Conservation (phyloP, 2,113 vertebrate genomes). For the Cricetomys ansorgei region DNA sequence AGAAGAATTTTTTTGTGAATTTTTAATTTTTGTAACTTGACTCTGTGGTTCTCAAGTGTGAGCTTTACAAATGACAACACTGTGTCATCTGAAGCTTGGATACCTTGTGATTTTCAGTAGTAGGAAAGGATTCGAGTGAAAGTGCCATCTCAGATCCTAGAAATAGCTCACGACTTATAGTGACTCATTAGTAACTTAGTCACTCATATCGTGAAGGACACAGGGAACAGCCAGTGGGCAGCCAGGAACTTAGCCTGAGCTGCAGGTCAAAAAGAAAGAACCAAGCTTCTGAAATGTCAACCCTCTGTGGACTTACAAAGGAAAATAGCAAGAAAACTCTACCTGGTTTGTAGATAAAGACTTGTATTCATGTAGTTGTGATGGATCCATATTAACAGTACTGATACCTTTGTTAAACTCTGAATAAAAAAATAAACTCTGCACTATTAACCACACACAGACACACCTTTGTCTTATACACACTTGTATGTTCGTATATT, state of each 20-base stretch:
- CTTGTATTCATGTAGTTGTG: background rate
- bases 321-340: background rate
- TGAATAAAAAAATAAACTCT: slow-evolving; percentile 15
- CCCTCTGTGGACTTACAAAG: background rate
- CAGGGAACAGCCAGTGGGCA: background rate
- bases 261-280: background rate
- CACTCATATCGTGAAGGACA: too few species aligned
- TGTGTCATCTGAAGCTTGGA: too few species aligned
- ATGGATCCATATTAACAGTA: background rate
- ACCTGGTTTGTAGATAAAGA: background rate
- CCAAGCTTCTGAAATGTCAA: background rate
- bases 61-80: background rate
- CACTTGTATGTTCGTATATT: background rate
- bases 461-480: background rate
- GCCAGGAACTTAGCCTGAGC: background rate
- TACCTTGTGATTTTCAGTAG: background rate
- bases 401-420: background rate
- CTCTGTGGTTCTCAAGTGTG: background rate
- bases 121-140: background rate
- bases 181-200: too few species aligned
- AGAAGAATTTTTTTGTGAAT: background rate
- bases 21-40: background rate
- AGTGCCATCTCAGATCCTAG: background rate
- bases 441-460: too few species aligned
- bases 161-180: background rate